Percentiles rank a stretch among this genome's conserved stretches.
Conservation (phyloP, 2,888 invertebrate genomes). For the Thereva unica region DNA sequence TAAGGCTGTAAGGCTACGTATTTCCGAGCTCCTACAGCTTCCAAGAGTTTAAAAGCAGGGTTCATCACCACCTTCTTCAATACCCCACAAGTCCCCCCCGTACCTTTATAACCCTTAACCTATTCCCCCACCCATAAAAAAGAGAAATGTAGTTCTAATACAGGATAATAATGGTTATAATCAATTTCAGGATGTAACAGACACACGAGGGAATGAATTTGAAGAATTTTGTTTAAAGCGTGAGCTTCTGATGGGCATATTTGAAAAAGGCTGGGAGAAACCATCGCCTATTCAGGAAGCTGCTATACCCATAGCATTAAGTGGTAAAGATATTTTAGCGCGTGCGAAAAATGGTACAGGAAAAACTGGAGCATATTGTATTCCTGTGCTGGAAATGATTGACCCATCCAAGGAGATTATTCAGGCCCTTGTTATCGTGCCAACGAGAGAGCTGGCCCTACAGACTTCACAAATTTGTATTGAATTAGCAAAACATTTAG, state of each 20-base stretch:
- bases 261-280: slow-evolving; percentile 99
- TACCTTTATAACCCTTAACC: no score
- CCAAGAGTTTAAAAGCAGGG: no score
- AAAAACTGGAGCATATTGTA: slow-evolving; percentile 99
- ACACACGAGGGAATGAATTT: slow-evolving; percentile 98
- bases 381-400: slow-evolving; percentile 96
- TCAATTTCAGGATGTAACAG: slow-evolving; percentile 88
- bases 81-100: no score
- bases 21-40: no score
- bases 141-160: slow-evolving; percentile 6
- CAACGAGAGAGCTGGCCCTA: slow-evolving; percentile 96
- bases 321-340: slow-evolving; percentile 96
- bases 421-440: slow-evolving; percentile 97
- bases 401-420: slow-evolving; percentile 88
- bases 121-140: no score
- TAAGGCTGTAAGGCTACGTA: no score
- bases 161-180: slow-evolving; percentile 16
- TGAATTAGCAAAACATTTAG: slow-evolving; percentile 96
- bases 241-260: slow-evolving; percentile 98
- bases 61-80: no score
- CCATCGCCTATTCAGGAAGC: slow-evolving; percentile 99
- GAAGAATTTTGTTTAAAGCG: slow-evolving; percentile 98
- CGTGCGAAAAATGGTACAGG: slow-evolving; percentile 99
- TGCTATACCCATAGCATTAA: slow-evolving; percentile 96
- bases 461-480: slow-evolving; percentile 99